phyloP scores from a whole-genome alignment of 2,888 invertebrate genomes.

The Cinara cedri region DNA sequence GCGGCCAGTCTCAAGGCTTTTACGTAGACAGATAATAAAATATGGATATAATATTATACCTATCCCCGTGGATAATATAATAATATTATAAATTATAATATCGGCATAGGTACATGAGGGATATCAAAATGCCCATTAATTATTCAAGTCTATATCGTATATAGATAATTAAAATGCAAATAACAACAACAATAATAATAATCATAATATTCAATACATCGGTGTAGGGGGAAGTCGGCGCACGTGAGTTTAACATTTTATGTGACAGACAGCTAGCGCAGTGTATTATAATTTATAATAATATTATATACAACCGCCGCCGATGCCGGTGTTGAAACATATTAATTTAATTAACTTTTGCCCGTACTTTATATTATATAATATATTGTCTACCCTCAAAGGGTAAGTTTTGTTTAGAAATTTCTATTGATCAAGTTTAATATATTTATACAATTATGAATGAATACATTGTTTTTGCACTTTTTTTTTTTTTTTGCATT shows the following conservation, averaged over 20 bases:
- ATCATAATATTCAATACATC: background rate
- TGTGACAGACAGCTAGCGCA: background rate
- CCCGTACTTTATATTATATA: background rate
- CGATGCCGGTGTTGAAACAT: slow-evolving; percentile 8
- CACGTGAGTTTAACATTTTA: slow-evolving; percentile 23
- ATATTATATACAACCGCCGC: background rate
- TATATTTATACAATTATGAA: no score
- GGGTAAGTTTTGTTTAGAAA: no score
- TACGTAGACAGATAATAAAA: no score
- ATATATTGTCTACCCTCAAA: no score
- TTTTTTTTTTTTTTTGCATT: no score
- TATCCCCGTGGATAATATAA: background rate
- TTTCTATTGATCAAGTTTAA: no score
- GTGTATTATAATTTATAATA: no score
- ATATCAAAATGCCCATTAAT: slow-evolving; percentile 15
- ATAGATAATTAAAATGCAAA: slow-evolving; percentile 14
- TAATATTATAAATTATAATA: no score
- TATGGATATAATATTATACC: background rate
- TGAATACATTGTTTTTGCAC: no score
- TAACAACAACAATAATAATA: background rate
- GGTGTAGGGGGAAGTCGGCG: background rate
- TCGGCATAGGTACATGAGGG: background rate
- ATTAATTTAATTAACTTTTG: slow-evolving; percentile 39
- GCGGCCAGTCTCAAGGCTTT: background rate
- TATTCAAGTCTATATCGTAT: slow-evolving; percentile 7